Base-by-base conservation (phyloP, 2,888 invertebrate genomes). In the Cheilosia urbana region DNA sequence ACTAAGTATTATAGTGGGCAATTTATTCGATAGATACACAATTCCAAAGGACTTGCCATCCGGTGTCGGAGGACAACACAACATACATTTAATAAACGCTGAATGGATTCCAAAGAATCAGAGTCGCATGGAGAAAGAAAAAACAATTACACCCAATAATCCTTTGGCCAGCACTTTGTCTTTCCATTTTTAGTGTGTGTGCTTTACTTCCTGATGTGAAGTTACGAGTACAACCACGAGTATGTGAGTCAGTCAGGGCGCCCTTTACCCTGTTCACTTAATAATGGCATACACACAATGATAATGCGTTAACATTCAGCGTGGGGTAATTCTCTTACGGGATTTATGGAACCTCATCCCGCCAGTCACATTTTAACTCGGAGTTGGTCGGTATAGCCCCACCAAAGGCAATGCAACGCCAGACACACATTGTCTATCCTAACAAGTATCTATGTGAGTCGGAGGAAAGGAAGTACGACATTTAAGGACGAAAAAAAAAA, bases 131-230 rank as follows among this genome's bases (percentile, higher is more conserved):
- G 7, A 37, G 4, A 47, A 60, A 40, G 30, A 49, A 47, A 63
- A 83, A 83, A 57, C 78, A 83, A 83, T 83, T 83, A 78, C 78
- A 72, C 72, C 34, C 73, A 55, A 69, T 76, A 84, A 84, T 80
- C 80, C 75, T 62, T 84, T 84, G 76, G 65, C 51, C 58, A 58
- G 47, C 55, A 63, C 15, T 51, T 27, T 75, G 40, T 62, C 53
- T 51, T 57, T 42, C 30, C 53, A 27, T 49, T 49, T 79, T 21
- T 34, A 40, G 55, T 65, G 15, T 24, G 45, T 30, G 51, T 37
- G n/a, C 13, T 42, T 49, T 30, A n/a, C 17, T 57, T 53, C n/a
- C n/a, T 30, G 19, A 60, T 51, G 42, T 24, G 65, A 57, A 72
- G 42, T 49, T 34, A 47, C 15, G 21, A 49, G 37, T 3, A 53